Evolutionary conservation across 2,888 invertebrate species (phyloP), one percentile per base, ranked within the genome.

Genomic region (Loripinus fragilis): DNA sequence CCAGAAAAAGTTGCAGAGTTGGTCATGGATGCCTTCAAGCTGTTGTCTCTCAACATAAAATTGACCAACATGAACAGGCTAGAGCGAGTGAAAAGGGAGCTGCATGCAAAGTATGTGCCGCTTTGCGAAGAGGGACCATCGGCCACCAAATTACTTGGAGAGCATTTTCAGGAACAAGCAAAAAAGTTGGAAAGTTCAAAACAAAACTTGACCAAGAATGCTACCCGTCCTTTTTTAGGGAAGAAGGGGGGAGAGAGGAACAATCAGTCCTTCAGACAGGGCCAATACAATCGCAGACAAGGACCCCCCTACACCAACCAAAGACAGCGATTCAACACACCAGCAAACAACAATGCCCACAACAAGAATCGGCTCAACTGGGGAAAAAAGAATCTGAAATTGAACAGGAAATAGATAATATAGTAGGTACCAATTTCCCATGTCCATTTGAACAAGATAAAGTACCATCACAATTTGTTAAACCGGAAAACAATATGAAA

Each of bases 71-170:
- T n/a, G n/a, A n/a, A n/a, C n/a, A n/a, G n/a, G n/a, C n/a, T n/a
- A n/a, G n/a, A n/a, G n/a, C 70, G 30, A 35, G 66, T 76, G 20
- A 71, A 65, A 50, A 70, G n/a, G 23, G 76, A 71, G 33, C 66
- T 76, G 17, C 50, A 64, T 28, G 50, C 70, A 25, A 30, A 45
- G 20, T 76, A 71, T 25, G 28, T 42, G 45, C 41, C 71, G 3
- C n/a, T 76, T 17, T 76, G 76, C 28, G 23, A 42, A 20, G 50
- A 70, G 25, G 41, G 28, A 28, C 66, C 71, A 28, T 76, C 76
- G n/a, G 66, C 70, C 20, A 70, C 76, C 38, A 65, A 71, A 17
- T 28, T 76, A 23, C 65, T 76, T 25, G 76, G 70, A 12, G 76
- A 65, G 65, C 71, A 66, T 5, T 42, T 76, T 15, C 65, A 70